Evolutionary conservation across 2,888 invertebrate genomes (phyloP).

Genomic region (Aspidapion aeneum): DNA sequence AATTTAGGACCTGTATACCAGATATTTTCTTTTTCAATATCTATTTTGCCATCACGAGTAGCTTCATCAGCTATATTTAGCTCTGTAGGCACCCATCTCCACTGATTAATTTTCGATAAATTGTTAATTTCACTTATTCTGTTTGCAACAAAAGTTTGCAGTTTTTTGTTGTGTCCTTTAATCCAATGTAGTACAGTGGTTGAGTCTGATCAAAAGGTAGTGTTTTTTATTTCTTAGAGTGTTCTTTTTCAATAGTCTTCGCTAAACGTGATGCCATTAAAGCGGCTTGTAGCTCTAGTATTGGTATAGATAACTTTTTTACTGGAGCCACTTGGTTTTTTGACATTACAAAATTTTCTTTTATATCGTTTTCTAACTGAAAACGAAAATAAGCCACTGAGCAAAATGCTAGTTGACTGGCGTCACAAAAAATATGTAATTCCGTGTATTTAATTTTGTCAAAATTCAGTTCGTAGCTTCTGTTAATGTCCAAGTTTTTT

Average conservation of each 20-base stretch:
- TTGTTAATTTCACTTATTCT: not conserved
- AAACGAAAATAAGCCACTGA: not conserved
- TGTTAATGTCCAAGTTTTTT: not conserved
- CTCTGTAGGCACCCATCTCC: not conserved
- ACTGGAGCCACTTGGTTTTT: not conserved
- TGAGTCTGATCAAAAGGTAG: not conserved
- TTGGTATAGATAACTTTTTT: not conserved
- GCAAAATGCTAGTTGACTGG: slow-evolving; percentile 3
- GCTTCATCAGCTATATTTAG: not conserved
- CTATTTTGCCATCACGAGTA: not conserved
- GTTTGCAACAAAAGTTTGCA: not conserved
- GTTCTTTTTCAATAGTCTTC: not conserved
- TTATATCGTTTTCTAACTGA: not conserved
- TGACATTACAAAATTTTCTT: not conserved
- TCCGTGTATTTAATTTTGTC: not conserved
- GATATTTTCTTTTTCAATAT: not conserved
- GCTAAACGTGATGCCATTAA: not conserved
- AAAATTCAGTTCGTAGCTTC: not conserved
- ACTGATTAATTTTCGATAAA: not conserved
- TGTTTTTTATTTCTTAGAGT: not conserved
- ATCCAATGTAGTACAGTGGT: not conserved
- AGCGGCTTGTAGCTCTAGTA: not conserved
- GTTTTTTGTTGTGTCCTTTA: not conserved
- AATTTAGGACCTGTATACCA: not conserved
- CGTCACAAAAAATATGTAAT: not conserved